Percentiles rank a stretch among this genome's conserved stretches.
Conservation (phyloP, 2,888 invertebrate genomes). For the Venusia cambrica region DNA sequence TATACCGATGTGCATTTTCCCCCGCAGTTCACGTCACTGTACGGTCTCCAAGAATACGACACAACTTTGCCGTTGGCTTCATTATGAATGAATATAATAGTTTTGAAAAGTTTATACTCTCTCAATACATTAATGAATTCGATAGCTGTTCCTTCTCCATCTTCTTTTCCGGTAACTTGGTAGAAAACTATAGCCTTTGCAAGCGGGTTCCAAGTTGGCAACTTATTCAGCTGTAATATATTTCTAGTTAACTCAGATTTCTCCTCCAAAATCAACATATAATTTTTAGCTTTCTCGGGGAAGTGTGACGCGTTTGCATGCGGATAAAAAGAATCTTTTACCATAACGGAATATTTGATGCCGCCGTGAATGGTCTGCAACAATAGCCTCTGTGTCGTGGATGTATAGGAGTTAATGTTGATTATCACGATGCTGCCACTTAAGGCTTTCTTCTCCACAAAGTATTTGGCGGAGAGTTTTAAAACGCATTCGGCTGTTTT, state of each 20-base stretch:
- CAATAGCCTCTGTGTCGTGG: conserved; percentile 61
- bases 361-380: conserved; percentile 69
- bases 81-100: conserved; percentile 64
- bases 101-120: conserved; percentile 59
- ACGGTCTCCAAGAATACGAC: conserved; percentile 71
- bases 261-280: conserved; percentile 75
- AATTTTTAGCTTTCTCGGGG: conserved; percentile 78
- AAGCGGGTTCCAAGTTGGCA: conserved; percentile 77
- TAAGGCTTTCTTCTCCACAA: conserved; percentile 72
- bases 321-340: conserved; percentile 71
- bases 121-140: conserved; percentile 65
- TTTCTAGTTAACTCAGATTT: conserved; percentile 67
- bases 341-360: conserved; percentile 74
- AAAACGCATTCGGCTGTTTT: conserved; percentile 74
- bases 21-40: conserved; percentile 64
- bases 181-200: conserved; percentile 73
- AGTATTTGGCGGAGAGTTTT: conserved; percentile 76
- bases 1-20: conserved; percentile 63
- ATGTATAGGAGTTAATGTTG: conserved; percentile 69
- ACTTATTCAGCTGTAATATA: conserved; percentile 67
- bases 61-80: conserved; percentile 50
- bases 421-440: conserved; percentile 76
- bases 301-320: conserved; percentile 78
- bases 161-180: conserved; percentile 50
- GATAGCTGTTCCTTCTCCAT: conserved; percentile 49